Evolutionary conservation across 2,888 invertebrate species (phyloP).

Genomic region (Psylliodes chrysocephalus): DNA sequence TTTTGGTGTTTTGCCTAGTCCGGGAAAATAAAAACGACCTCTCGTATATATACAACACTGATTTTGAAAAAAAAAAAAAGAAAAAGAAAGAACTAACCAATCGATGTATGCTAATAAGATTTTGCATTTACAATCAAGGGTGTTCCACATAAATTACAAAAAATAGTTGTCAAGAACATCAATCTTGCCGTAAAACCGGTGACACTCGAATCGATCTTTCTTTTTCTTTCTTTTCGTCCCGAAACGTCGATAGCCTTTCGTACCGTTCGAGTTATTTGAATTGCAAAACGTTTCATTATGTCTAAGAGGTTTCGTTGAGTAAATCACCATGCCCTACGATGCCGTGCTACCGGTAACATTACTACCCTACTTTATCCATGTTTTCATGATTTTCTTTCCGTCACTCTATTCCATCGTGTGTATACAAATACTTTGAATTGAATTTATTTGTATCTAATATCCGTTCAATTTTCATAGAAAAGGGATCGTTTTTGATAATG

Average conservation of each 20-base stretch:
- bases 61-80: no score
- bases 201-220: slow-evolving; percentile 14
- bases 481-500: no score
- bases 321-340: slow-evolving; percentile 38
- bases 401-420: slow-evolving; percentile 26
- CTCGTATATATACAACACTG: no score
- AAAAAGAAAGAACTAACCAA: no score
- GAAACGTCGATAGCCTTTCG: slow-evolving; percentile 11
- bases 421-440: slow-evolving; percentile 57
- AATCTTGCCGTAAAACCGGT: neutral
- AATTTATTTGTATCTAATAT: slow-evolving; percentile 41
- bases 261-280: slow-evolving; percentile 55
- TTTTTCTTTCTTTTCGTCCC: slow-evolving; percentile 1
- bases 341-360: slow-evolving; percentile 12
- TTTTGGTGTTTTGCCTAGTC: no score
- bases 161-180: neutral
- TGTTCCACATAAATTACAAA: neutral
- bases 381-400: slow-evolving; percentile 7
- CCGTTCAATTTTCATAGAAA: no score
- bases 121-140: no score
- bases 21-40: no score
- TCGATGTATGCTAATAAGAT: no score
- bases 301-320: slow-evolving; percentile 59
- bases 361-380: slow-evolving; percentile 23
- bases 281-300: slow-evolving; percentile 63